A percentile compares a stretch with the other conserved stretches of the same genome.
These are phyloP conservation scores for Gouania willdenowi DNA, from an alignment of 2,797 vertebrate species.

Conservation along the genomic window DNA sequence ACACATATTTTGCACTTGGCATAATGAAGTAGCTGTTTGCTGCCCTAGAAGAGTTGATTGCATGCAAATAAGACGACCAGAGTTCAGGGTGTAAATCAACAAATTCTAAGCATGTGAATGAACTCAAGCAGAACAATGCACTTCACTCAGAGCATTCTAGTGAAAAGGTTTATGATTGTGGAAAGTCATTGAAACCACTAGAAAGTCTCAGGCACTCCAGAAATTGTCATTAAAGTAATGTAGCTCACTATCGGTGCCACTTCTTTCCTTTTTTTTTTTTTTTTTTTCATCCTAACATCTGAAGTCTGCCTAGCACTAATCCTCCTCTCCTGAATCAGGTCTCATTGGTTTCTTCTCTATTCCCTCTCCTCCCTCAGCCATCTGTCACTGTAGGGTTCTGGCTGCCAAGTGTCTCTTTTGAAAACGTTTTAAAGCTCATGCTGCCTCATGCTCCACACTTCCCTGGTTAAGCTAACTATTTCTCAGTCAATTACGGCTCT, in stretches of 20 bases:
- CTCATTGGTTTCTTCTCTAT: slow-evolving; percentile 54
- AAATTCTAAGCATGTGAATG: slow-evolving; percentile 8
- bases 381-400: slow-evolving; percentile 63
- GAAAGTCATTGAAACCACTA: slow-evolving; percentile 23
- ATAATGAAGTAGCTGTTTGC: too few species aligned
- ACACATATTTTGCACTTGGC: too few species aligned
- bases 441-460: slow-evolving; percentile 34
- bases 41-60: slow-evolving; percentile 38
- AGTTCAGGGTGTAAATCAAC: slow-evolving; percentile 30
- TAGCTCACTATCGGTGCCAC: slow-evolving; percentile 42
- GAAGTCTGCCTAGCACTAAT: slow-evolving; percentile 40
- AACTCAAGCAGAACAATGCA: slow-evolving; percentile 14
- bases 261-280: slow-evolving; percentile 31
- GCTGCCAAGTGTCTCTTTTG: slow-evolving; percentile 60
- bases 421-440: slow-evolving; percentile 50
- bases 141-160: slow-evolving; percentile 17
- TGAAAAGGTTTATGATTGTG: slow-evolving; percentile 21
- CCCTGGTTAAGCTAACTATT: slow-evolving; percentile 32
- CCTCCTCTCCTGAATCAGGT: slow-evolving; percentile 56
- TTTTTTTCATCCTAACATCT: slow-evolving; percentile 45
- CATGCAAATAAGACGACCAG: slow-evolving; percentile 57
- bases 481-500: slow-evolving; percentile 20
- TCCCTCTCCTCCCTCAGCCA: slow-evolving; percentile 69
- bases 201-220: slow-evolving; percentile 26
- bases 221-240: slow-evolving; percentile 49